phyloP scores from a whole-genome alignment of 64 coral and sea anemone genomes.

The Catalaphyllia jardinei region DNA sequence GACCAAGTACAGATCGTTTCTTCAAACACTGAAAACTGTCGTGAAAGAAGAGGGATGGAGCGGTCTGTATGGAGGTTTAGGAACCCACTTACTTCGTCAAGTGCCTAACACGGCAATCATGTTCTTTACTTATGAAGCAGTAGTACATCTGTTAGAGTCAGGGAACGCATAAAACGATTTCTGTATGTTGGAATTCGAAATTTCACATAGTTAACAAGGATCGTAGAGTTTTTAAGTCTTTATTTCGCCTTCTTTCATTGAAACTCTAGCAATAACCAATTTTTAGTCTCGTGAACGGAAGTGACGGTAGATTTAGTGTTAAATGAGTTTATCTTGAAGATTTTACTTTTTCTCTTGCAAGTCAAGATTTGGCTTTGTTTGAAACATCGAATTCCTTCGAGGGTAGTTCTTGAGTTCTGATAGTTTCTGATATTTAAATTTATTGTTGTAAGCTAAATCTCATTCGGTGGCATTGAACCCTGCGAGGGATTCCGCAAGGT shows the following conservation, averaged over 20 bases:
- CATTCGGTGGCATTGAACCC: neutral
- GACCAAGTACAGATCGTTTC: constrained; percentile 70
- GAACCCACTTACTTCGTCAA: constrained; percentile 82
- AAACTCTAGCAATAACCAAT: neutral
- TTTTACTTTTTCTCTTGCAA: neutral
- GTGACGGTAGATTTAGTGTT: neutral
- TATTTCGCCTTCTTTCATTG: no score
- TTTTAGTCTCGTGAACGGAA: neutral
- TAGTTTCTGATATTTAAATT: neutral
- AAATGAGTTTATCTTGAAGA: neutral
- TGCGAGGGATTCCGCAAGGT: neutral
- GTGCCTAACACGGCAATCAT: constrained; percentile 97
- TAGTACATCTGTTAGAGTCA: constrained; percentile 72
- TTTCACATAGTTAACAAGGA: no score
- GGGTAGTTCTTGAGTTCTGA: neutral
- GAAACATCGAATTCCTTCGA: neutral
- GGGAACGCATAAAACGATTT: neutral
- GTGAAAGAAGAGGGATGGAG: constrained; percentile 79
- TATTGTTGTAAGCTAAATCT: neutral
- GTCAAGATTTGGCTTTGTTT: no score
- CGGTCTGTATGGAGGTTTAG: constrained; percentile 83
- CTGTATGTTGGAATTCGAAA: neutral
- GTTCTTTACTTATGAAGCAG: constrained; percentile 91
- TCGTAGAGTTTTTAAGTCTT: no score
- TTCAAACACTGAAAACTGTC: constrained; percentile 89